Conservation (phyloP, 2,888 invertebrate genomes). For the Aporophyla lueneburgensis region DNA sequence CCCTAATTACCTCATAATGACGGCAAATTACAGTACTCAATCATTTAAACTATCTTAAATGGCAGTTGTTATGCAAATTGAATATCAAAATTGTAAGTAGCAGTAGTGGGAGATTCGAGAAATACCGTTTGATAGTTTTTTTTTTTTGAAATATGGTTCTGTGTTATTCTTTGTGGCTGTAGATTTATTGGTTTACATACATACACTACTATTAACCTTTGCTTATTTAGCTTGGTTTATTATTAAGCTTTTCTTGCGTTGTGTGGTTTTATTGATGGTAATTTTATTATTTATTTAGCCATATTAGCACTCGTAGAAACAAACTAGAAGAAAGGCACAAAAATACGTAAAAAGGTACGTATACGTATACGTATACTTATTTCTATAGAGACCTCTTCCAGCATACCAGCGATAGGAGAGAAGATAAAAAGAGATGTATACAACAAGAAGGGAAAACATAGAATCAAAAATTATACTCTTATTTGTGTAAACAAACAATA, state of each 20-base stretch:
- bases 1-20: conserved; percentile 69
- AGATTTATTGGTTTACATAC: conserved; percentile 29
- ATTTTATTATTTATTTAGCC: neutral
- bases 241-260: neutral
- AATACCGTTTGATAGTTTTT: conserved; percentile 40
- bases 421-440: too few species aligned
- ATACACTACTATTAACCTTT: too few species aligned
- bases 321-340: too few species aligned
- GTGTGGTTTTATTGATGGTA: conserved; percentile 15
- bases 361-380: too few species aligned
- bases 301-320: too few species aligned
- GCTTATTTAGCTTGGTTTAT: conserved; percentile 20
- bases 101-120: conserved; percentile 46
- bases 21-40: conserved; percentile 67
- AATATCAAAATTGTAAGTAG: conserved; percentile 66
- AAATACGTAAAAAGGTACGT: too few species aligned
- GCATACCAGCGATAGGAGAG: too few species aligned
- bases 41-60: conserved; percentile 69
- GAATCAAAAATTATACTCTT: too few species aligned
- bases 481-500: too few species aligned
- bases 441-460: too few species aligned
- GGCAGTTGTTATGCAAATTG: conserved; percentile 68
- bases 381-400: too few species aligned
- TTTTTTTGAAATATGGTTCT: conserved; percentile 17
- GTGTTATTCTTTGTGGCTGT: conserved; percentile 1